Evolutionary conservation across 1,140 invertebrate species (phyloP), one percentile per base, ranked within the genome.

Genomic region (Polypedilum pembai): DNA sequence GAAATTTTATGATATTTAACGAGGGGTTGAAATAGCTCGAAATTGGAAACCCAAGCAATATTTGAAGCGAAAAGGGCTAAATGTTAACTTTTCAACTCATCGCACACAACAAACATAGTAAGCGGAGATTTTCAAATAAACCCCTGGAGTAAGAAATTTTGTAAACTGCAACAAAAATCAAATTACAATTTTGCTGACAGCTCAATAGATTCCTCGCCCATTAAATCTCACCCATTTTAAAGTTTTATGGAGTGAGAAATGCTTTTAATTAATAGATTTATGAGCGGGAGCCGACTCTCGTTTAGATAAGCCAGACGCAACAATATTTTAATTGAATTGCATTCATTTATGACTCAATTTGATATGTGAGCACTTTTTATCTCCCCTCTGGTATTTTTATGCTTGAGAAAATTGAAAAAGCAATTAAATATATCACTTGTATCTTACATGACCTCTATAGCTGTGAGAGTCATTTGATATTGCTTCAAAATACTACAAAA

Each of bases 241-340:
- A 45, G 8, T 56, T n/a, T 15, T n/a, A 56, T 4, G n/a, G 45
- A n/a, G 45, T 56, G 45, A n/a, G 45, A 56, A 56, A n/a, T 56
- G 45, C 12, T 56, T 56, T 56, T 56, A 56, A 56, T 56, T 56
- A n/a, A 56, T 56, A 56, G 45, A 56, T 56, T 56, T 56, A 56
- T n/a, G 45, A 56, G 45, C 45, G 45, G 45, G 45, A 56, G 45
- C n/a, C 15, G 12, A 56, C 12, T 4, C 45, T 56, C n/a, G 45
- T 56, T 56, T 56, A 56, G 45, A 56, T 56, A 56, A 56, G 8
- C 12, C 45, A 56, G 45, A 56, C 15, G 15, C 41, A 56, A 15
- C 24, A 56, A 56, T 56, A 1, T 33, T 33, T 33, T 33, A 56
- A 56, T 56, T 56, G n/a, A 56, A 56, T 56, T 56, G 45, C 45